Evolutionary conservation across 2,888 invertebrate genomes (phyloP), one percentile per base, ranked within the genome.

Genomic region (Tachina lurida): DNA sequence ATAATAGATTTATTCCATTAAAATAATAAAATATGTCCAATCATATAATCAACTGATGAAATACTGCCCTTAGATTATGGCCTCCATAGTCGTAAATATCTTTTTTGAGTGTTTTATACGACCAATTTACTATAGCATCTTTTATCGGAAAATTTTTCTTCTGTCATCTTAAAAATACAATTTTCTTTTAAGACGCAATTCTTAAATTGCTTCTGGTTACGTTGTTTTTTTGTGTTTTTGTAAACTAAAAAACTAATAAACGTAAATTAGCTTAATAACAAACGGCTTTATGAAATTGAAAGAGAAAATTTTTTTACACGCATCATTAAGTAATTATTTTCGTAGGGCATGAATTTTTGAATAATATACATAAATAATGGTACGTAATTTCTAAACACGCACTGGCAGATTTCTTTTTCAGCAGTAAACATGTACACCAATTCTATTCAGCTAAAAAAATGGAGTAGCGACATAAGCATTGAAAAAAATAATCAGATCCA

Each of bases 221-320:
- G 1, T 19, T 54, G 17, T 52, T 5, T 19, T n/a, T 49, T n/a
- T 0, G 1, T 22, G 1, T 22, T 22, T 2, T 22, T 22, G 22
- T 19, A 19, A 3, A 10, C 5, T 39, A 60, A 60, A 39, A 60
- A 31, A 60, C 9, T 12, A 17, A n/a, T 45, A 31, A 31, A 31
- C 12, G 10, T 4, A 56, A 76, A 58, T 67, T 76, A 39, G 56
- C 58, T 58, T 56, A 76, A 67, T 76, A 67, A 39, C 15, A 45
- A 65, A 45, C 12, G 54, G 45, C 63, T 52, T 63, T 22, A 65
- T 4, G 56, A 41, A 67, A 58, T 22, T 76, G 15, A 4, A 73
- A 73, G 47, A 58, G 31, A 56, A 31, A 45, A 31, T 13, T 39
- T 67, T 31, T 31, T 47, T 8, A 5, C 15, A 67, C 56, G 56